A percentile compares a stretch with the other conserved stretches of the same genome.
phyloP scores from a whole-genome alignment of 2,888 invertebrate species.

The Philaethria dido region DNA sequence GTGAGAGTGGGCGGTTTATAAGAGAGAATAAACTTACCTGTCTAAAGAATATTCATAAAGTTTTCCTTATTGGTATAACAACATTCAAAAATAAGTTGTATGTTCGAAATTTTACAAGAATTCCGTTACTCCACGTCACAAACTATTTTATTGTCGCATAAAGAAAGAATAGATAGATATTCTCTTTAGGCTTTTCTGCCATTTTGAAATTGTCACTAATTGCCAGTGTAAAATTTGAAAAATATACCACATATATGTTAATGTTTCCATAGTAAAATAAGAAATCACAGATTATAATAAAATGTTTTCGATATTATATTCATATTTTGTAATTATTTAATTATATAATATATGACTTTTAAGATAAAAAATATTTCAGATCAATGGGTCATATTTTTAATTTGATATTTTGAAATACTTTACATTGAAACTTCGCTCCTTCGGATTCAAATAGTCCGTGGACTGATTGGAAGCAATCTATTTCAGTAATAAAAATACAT shows the following conservation, averaged over 20 bases:
- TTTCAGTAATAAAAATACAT: too few relatives aligned
- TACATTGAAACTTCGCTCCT: too few relatives aligned
- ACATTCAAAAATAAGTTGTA: slow-evolving; percentile 28
- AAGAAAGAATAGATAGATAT: slow-evolving; percentile 63
- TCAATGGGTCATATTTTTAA: too few relatives aligned
- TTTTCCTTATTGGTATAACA: slow-evolving; percentile 43
- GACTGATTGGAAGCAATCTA: too few relatives aligned
- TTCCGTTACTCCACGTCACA: slow-evolving; percentile 76
- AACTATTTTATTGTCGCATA: slow-evolving; percentile 59
- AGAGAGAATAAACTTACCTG: slow-evolving; percentile 64
- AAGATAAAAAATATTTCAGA: too few relatives aligned
- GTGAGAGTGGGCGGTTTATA: slow-evolving; percentile 70
- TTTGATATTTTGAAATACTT: too few relatives aligned
- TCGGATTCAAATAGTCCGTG: too few relatives aligned
- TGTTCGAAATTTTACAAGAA: slow-evolving; percentile 53
- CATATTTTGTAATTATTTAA: too few relatives aligned
- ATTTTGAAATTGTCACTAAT: slow-evolving; percentile 67
- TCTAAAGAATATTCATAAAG: slow-evolving; percentile 45
- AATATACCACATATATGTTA: slow-evolving; percentile 1
- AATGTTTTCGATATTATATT: too few relatives aligned
- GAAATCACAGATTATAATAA: background rate
- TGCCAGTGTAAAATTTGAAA: slow-evolving; percentile 46
- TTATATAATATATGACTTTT: too few relatives aligned
- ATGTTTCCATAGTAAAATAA: background rate
- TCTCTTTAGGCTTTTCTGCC: slow-evolving; percentile 63